phyloP scores from a whole-genome alignment of 2,888 invertebrate species.

The Geotrupes spiniger region DNA sequence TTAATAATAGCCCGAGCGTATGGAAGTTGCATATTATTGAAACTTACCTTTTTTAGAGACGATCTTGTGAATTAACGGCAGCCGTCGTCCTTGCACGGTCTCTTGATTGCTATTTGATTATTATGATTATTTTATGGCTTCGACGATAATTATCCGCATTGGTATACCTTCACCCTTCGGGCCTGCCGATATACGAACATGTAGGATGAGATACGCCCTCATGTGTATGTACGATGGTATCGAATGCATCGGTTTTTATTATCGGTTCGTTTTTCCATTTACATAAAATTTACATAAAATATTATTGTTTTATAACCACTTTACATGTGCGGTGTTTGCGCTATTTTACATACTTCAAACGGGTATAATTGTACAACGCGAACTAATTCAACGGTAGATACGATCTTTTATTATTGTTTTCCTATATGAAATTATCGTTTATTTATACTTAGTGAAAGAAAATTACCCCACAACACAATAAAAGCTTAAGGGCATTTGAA shows the following conservation, averaged over 20 bases:
- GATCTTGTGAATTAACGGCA: slow-evolving; percentile 22
- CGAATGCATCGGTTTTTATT: neutral
- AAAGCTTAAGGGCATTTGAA: no score
- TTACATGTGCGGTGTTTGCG: no score
- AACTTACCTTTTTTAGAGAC: slow-evolving; percentile 10
- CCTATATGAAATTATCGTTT: no score
- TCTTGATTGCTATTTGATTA: slow-evolving; percentile 35
- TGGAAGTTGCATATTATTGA: slow-evolving; percentile 14
- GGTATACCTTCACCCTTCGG: slow-evolving; percentile 17
- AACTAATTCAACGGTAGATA: no score
- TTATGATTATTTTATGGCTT: slow-evolving; percentile 36
- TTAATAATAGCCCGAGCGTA: slow-evolving; percentile 10
- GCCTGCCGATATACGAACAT: slow-evolving; percentile 12
- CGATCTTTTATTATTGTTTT: no score
- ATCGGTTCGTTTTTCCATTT: no score
- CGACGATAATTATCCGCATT: slow-evolving; percentile 31
- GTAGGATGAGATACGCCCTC: slow-evolving; percentile 7
- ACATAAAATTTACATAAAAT: no score
- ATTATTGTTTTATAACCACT: no score
- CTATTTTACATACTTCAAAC: no score
- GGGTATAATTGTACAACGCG: no score
- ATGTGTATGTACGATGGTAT: neutral
- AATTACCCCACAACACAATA: no score
- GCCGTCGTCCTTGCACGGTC: slow-evolving; percentile 26
- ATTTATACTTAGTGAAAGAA: no score